These are phyloP conservation scores for Gibbula magus DNA, from an alignment of 2,888 invertebrate species.

Conservation along the genomic window DNA sequence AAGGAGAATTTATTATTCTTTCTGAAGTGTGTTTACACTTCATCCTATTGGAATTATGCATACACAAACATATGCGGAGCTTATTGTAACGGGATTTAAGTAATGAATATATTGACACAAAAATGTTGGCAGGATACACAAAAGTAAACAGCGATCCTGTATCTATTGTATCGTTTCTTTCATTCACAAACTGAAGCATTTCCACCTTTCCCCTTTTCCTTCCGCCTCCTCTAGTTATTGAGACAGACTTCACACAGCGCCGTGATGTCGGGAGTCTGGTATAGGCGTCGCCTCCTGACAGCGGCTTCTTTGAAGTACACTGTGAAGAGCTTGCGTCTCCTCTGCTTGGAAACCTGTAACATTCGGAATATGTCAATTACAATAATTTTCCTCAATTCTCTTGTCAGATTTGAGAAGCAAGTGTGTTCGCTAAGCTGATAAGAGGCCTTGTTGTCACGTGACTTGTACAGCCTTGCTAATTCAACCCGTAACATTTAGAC, in stretches of 20 bases:
- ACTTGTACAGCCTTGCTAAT: too few species aligned
- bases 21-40: too few species aligned
- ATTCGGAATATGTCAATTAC: neutral
- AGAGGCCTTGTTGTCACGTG: too few species aligned
- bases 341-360: neutral
- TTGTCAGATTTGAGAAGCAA: neutral
- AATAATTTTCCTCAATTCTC: neutral
- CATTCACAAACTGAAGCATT: neutral
- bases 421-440: neutral
- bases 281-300: neutral
- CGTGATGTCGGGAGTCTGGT: neutral
- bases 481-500: too few species aligned
- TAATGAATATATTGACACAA: conserved; percentile 5
- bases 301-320: neutral
- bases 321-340: neutral
- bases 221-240: neutral
- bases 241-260: conserved; percentile 7
- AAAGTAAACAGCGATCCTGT: neutral
- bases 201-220: neutral
- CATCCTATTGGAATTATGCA: too few species aligned
- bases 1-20: too few species aligned
- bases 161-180: neutral
- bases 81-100: neutral
- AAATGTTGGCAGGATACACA: neutral
- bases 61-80: neutral